phyloP scores from a whole-genome alignment of 2,113 vertebrate genomes.

The Entelurus aequoreus region DNA sequence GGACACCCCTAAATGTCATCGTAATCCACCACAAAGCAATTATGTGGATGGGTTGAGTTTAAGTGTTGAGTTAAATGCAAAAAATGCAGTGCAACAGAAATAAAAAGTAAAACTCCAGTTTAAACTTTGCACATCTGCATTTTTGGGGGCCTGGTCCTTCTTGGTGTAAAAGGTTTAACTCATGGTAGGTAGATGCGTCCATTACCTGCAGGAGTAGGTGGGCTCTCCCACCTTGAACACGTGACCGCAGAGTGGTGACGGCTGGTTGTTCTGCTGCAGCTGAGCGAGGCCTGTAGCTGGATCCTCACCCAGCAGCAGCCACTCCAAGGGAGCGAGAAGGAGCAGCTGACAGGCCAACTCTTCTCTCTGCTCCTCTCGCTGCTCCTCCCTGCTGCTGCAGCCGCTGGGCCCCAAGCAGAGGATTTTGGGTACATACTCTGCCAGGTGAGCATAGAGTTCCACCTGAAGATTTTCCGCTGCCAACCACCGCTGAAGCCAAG shows the following conservation, averaged over 20 bases:
- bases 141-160: too few species aligned
- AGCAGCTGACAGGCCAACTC: slow-evolving; percentile 85
- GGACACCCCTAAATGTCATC: too few species aligned
- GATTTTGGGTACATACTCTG: slow-evolving; percentile 86
- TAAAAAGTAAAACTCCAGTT: neutral
- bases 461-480: slow-evolving; percentile 81
- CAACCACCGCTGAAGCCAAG: slow-evolving; percentile 82
- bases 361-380: slow-evolving; percentile 87
- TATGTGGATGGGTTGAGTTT: too few species aligned
- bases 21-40: too few species aligned
- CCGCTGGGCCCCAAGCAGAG: slow-evolving; percentile 85
- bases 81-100: too few species aligned
- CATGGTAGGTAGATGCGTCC: neutral
- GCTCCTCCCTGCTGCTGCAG: slow-evolving; percentile 69
- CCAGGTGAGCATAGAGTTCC: slow-evolving; percentile 86
- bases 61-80: too few species aligned
- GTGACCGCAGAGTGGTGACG: slow-evolving; percentile 90
- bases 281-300: slow-evolving; percentile 81
- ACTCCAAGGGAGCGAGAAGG: slow-evolving; percentile 88
- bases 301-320: slow-evolving; percentile 91
- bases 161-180: too few species aligned
- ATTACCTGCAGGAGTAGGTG: slow-evolving; percentile 96
- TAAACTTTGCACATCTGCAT: too few species aligned
- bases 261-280: slow-evolving; percentile 85
- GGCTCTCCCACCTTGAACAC: slow-evolving; percentile 98